A percentile compares a stretch with the other conserved stretches of the same genome.
Conservation (phyloP, 2,797 vertebrate genomes). For the Sebastes umbrosus region DNA sequence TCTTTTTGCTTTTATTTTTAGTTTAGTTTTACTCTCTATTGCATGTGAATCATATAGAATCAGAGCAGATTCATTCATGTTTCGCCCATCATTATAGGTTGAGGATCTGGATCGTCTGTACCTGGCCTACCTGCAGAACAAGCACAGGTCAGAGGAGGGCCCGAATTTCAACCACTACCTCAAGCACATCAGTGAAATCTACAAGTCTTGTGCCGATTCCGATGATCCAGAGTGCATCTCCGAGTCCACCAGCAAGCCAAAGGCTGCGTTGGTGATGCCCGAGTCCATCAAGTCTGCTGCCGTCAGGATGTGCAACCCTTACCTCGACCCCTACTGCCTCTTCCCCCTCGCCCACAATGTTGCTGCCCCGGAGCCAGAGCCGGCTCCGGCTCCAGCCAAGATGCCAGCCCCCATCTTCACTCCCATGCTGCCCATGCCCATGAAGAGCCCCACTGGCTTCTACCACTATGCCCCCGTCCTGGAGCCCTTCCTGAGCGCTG, state of each 20-base stretch:
- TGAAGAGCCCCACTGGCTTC: constrained; percentile 68
- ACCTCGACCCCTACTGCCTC: constrained; percentile 82
- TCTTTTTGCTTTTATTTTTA: not conserved
- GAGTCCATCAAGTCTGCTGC: constrained; percentile 69
- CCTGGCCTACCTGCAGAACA: constrained; percentile 82
- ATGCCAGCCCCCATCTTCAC: constrained; percentile 71
- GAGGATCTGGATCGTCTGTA: constrained; percentile 84
- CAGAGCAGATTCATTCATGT: not conserved
- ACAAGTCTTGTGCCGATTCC: constrained; percentile 81
- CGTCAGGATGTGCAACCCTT: constrained; percentile 80
- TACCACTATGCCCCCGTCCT: constrained; percentile 78
- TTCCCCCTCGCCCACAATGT: constrained; percentile 57
- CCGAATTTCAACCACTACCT: constrained; percentile 82
- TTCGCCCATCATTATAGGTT: constrained; percentile 58
- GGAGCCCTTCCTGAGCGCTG: constrained; percentile 76
- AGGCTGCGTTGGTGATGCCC: constrained; percentile 79
- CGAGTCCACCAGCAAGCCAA: constrained; percentile 83
- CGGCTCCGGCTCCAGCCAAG: constrained; percentile 55
- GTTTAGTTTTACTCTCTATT: not conserved
- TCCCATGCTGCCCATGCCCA: constrained; percentile 67
- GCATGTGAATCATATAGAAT: not conserved
- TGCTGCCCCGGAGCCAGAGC: constrained; percentile 30
- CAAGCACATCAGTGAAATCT: constrained; percentile 81
- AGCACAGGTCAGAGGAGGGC: constrained; percentile 79
- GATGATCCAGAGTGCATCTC: constrained; percentile 85